Evolutionary conservation across 1,140 invertebrate species (phyloP).

Genomic region (Drosophila repletoides): DNA sequence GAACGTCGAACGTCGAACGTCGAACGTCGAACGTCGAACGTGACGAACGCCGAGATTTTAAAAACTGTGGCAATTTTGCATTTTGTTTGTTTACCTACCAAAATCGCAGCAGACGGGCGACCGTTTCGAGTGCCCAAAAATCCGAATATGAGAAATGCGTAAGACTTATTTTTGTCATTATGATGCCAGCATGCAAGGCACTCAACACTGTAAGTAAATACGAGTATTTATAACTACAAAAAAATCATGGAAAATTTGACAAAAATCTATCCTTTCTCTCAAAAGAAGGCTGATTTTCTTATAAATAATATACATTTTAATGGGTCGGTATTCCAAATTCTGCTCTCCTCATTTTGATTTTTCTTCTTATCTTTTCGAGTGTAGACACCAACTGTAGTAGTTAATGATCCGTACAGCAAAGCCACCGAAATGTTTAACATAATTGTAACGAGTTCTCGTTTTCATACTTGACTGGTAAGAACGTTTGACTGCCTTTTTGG

Average conservation of each 20-base stretch:
- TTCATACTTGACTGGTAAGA: neutral
- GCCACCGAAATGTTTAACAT: constrained; percentile 43
- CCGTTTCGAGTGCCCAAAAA: constrained; percentile 42
- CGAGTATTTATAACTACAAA: no score
- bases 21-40: constrained; percentile 27
- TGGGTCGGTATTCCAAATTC: no score
- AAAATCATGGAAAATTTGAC: no score
- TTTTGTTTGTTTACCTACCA: constrained; percentile 56
- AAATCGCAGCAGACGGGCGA: constrained; percentile 5
- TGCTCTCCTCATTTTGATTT: no score
- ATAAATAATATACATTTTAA: no score
- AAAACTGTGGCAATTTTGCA: constrained; percentile 54
- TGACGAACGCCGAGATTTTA: constrained; percentile 51
- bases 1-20: constrained; percentile 2
- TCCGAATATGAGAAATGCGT: constrained; percentile 47
- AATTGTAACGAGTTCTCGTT: constrained; percentile 21
- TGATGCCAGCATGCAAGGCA: constrained; percentile 44
- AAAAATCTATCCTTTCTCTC: no score
- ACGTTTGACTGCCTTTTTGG: neutral
- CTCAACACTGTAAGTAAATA: neutral
- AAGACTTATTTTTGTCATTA: constrained; percentile 67
- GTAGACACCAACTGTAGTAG: constrained; percentile 1
- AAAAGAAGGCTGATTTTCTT: no score
- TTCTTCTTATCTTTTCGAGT: no score
- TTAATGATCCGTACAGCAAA: constrained; percentile 53